Percentiles rank a stretch among this genome's conserved stretches.
Evolutionary conservation across 2,888 invertebrate genomes (phyloP).

Genomic region (Kuschelorhynchus macadamiae): DNA sequence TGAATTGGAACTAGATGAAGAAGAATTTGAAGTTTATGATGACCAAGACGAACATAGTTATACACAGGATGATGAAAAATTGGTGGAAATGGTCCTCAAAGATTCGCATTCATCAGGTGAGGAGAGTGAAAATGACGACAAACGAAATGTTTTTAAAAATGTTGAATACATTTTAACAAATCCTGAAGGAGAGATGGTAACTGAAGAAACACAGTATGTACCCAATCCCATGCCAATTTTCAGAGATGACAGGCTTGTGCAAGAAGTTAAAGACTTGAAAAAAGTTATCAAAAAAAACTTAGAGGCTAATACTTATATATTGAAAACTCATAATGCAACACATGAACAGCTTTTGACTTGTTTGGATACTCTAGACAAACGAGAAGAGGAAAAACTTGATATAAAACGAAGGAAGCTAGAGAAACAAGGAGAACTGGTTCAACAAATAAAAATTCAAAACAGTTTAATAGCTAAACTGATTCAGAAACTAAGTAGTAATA

Average conservation of each 20-base stretch:
- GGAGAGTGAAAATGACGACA: background rate
- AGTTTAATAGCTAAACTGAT: slow-evolving; percentile 43
- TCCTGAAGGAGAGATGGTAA: background rate
- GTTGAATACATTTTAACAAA: background rate
- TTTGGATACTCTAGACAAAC: slow-evolving; percentile 29
- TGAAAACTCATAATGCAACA: slow-evolving; percentile 18
- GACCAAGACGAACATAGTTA: background rate
- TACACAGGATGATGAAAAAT: slow-evolving; percentile 9
- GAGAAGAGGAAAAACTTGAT: slow-evolving; percentile 32
- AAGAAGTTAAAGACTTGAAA: slow-evolving; percentile 21
- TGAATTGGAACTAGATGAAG: background rate
- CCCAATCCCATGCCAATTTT: background rate
- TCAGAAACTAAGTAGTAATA: slow-evolving; percentile 28
- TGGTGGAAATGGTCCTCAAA: slow-evolving; percentile 17
- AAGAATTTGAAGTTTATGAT: background rate
- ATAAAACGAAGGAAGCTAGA: slow-evolving; percentile 33
- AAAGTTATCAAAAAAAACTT: slow-evolving; percentile 23
- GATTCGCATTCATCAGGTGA: background rate
- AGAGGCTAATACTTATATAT: slow-evolving; percentile 17
- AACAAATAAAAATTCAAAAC: slow-evolving; percentile 46
- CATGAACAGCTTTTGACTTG: slow-evolving; percentile 33
- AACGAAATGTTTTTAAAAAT: background rate
- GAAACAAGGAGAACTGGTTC: slow-evolving; percentile 28
- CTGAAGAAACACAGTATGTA: background rate
- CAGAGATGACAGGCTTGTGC: background rate